phyloP scores from a whole-genome alignment of 2,888 invertebrate species.

The Xestoiulus laeticollis region DNA sequence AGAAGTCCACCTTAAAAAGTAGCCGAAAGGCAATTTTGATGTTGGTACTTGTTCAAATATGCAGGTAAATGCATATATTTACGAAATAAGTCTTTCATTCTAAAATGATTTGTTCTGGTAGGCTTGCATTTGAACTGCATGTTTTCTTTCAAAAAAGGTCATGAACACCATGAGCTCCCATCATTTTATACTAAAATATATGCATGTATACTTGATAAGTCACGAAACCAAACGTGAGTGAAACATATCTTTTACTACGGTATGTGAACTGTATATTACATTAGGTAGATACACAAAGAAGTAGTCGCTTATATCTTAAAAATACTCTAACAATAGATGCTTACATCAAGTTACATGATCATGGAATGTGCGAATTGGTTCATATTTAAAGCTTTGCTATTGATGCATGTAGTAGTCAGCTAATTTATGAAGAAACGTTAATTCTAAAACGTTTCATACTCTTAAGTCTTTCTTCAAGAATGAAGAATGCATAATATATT shows the following conservation, averaged over 20 bases:
- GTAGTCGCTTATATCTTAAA: background rate
- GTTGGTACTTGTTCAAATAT: background rate
- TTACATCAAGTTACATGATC: too few relatives aligned
- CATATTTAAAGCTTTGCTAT: too few relatives aligned
- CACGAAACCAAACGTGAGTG: constrained; percentile 13
- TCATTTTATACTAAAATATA: background rate
- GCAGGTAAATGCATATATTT: background rate
- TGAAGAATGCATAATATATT: too few relatives aligned
- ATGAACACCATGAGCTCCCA: background rate
- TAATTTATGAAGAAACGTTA: too few relatives aligned
- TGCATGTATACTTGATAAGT: background rate
- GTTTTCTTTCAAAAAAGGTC: background rate
- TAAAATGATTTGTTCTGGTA: background rate
- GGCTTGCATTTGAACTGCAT: background rate
- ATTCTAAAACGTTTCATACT: too few relatives aligned
- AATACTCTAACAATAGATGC: background rate
- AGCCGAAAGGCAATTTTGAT: constrained; percentile 1
- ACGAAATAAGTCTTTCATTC: background rate
- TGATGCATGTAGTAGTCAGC: too few relatives aligned
- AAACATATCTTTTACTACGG: background rate
- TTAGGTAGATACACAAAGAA: background rate
- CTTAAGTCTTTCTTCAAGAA: too few relatives aligned
- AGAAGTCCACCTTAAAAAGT: background rate
- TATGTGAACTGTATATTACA: background rate
- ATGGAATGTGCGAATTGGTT: too few relatives aligned